Evolutionary conservation across 1,140 invertebrate species (phyloP).

Genomic region (Adoxophyes honmai): DNA sequence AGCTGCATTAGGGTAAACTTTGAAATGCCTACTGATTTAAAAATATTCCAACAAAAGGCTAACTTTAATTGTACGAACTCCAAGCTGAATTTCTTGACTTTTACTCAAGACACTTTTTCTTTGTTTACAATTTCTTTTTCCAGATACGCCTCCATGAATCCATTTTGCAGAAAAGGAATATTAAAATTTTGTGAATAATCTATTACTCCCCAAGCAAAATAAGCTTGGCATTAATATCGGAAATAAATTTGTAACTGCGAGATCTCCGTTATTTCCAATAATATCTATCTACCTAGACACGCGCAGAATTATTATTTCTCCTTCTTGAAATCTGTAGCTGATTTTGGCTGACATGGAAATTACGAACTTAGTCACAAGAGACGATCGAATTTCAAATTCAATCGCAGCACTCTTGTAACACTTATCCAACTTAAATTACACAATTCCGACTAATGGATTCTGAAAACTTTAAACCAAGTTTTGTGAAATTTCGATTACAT

Average conservation of each 20-base stretch:
- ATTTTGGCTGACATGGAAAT: background rate
- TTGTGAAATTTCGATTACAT: too few relatives aligned
- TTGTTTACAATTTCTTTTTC: slow-evolving; percentile 11
- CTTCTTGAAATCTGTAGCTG: background rate
- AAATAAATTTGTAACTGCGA: background rate
- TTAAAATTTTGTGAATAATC: slow-evolving; percentile 14
- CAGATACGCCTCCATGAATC: slow-evolving; percentile 10
- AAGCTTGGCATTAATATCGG: slow-evolving; percentile 3
- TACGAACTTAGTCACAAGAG: background rate
- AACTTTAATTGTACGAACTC: too few relatives aligned
- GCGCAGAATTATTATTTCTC: background rate
- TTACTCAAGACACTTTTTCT: slow-evolving; percentile 2
- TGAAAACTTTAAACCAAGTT: background rate
- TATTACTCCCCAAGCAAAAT: slow-evolving; percentile 7
- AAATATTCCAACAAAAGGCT: too few relatives aligned
- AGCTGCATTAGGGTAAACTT: too few relatives aligned
- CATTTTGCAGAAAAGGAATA: background rate
- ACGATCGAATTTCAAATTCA: background rate
- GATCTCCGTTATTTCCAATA: background rate
- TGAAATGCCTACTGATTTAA: too few relatives aligned
- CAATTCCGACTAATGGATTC: background rate
- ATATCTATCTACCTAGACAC: background rate
- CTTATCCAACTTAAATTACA: background rate
- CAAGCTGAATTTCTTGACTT: background rate
- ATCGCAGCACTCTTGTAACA: background rate